Evolutionary conservation across 1,140 invertebrate species (phyloP).

Genomic region (Bombus pascuorum): DNA sequence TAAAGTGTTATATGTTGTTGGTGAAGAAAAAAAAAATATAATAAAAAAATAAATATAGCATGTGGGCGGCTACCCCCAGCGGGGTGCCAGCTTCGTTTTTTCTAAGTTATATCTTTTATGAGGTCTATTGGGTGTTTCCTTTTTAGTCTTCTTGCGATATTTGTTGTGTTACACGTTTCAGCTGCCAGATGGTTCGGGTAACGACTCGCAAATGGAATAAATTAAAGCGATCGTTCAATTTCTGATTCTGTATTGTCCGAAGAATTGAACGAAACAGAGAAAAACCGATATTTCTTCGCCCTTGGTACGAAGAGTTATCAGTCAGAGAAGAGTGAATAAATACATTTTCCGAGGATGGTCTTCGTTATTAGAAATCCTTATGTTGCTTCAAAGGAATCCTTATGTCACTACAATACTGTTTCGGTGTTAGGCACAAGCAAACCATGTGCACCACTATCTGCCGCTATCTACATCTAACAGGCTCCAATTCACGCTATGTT

Average conservation of each 20-base stretch:
- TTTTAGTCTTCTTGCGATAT: no score
- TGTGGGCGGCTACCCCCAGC: no score
- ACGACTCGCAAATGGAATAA: neutral
- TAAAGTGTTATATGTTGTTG: no score
- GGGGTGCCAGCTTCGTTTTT: no score
- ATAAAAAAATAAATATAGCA: no score
- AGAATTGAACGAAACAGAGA: neutral
- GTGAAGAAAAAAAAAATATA: no score
- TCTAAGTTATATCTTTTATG: no score
- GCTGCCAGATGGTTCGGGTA: no score
- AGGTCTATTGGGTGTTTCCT: no score
- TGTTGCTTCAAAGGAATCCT: conserved; percentile 3
- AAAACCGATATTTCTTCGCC: neutral
- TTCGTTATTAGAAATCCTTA: conserved; percentile 48
- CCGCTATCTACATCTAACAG: conserved; percentile 6
- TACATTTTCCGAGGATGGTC: conserved; percentile 25
- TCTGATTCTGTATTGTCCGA: no score
- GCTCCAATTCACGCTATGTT: conserved; percentile 21
- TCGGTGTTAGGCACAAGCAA: conserved; percentile 32
- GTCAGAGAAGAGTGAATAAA: conserved; percentile 28
- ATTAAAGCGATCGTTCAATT: neutral
- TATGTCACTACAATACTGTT: conserved; percentile 49
- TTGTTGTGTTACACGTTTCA: no score
- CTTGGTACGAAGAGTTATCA: neutral
- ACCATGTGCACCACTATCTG: neutral